phyloP scores from a whole-genome alignment of 2,113 vertebrate genomes.

The Dascyllus trimaculatus region DNA sequence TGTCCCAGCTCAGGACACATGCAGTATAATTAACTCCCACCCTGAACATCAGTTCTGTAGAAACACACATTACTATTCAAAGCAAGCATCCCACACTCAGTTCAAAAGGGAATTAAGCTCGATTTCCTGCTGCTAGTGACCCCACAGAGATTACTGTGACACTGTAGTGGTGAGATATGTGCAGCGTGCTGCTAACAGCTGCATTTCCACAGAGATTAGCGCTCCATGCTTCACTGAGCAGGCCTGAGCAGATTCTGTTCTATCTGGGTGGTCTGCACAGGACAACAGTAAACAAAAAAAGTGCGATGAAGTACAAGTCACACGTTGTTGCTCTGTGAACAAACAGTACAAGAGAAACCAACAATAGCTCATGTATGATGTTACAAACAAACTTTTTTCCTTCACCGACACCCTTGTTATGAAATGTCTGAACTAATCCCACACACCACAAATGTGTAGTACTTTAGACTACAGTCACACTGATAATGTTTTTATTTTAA shows the following conservation, averaged over 20 bases:
- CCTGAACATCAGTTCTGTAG: constrained; percentile 26
- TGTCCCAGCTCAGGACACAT: constrained; percentile 5
- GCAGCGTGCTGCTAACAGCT: constrained; percentile 42
- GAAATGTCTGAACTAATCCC: no score
- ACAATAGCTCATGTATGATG: not conserved
- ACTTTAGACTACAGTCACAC: no score
- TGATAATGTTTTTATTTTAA: no score
- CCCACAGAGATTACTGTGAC: constrained; percentile 31
- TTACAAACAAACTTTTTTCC: no score
- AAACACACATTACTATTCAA: constrained; percentile 48
- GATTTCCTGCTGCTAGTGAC: constrained; percentile 35
- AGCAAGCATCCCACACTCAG: not conserved
- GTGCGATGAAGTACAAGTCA: constrained; percentile 5
- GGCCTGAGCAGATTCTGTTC: constrained; percentile 28
- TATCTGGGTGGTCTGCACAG: constrained; percentile 11
- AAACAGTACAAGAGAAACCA: not conserved
- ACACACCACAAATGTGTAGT: no score
- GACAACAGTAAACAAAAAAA: constrained; percentile 11
- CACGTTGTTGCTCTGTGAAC: not conserved
- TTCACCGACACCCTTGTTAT: no score
- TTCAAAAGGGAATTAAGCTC: constrained; percentile 37
- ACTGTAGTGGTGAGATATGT: constrained; percentile 24
- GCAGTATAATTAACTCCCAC: constrained; percentile 32
- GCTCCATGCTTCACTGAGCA: constrained; percentile 20
- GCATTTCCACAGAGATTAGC: constrained; percentile 42